These are phyloP conservation scores for Aphodius granarius DNA, from an alignment of 2,888 invertebrate genomes.

Conservation along the genomic window DNA sequence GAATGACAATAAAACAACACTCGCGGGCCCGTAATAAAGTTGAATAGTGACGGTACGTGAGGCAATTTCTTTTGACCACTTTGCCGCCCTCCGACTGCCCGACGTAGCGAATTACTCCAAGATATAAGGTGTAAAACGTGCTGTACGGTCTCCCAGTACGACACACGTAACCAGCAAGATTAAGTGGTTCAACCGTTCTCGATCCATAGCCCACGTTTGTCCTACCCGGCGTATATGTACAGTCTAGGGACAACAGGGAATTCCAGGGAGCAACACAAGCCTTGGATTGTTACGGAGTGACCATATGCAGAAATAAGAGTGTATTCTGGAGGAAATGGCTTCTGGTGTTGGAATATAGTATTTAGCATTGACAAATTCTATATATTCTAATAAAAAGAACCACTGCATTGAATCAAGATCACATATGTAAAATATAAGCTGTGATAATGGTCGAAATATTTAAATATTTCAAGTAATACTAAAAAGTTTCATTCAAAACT, in stretches of 20 bases:
- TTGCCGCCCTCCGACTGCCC: not conserved
- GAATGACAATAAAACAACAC: conserved; percentile 11
- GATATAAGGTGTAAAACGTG: conserved; percentile 14
- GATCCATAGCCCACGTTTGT: not conserved
- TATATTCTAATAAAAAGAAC: too few relatives aligned
- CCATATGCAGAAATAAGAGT: too few relatives aligned
- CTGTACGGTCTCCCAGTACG: not conserved
- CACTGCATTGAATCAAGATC: too few relatives aligned
- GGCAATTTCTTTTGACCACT: conserved; percentile 14
- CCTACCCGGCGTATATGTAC: not conserved
- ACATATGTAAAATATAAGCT: too few relatives aligned
- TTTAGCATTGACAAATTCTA: too few relatives aligned
- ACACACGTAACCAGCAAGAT: conserved; percentile 4
- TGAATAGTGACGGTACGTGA: conserved; percentile 6
- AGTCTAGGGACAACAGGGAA: not conserved
- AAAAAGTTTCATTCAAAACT: too few relatives aligned
- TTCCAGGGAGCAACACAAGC: not conserved
- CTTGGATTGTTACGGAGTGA: too few relatives aligned
- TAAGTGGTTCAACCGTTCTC: not conserved
- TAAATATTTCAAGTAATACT: too few relatives aligned
- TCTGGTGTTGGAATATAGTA: too few relatives aligned
- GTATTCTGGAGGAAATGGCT: too few relatives aligned
- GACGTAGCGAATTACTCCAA: not conserved
- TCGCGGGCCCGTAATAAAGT: conserved; percentile 5
- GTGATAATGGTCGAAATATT: too few relatives aligned